Base-by-base conservation (phyloP, 2,888 invertebrate species). In the Synergus itoensis region DNA sequence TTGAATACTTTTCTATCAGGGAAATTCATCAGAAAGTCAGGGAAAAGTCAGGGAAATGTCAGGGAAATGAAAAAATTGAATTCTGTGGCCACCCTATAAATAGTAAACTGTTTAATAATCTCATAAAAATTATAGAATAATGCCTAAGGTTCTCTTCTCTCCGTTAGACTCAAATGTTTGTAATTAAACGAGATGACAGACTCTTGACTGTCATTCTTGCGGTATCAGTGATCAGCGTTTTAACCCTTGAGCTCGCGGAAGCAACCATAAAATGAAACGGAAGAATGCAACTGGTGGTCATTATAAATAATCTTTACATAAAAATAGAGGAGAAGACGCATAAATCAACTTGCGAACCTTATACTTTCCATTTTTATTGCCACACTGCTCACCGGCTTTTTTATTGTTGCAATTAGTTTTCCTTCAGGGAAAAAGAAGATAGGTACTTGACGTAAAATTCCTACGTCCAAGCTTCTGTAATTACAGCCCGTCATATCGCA, bases 361-460 rank as follows among this genome's bases (percentile, higher is more conserved):
- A 60, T 21, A 60, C 60, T 60, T 21, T 60, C 12, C 12, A 60
- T 60, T 60, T 60, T 21, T 60, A 60, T 60, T 21, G 21, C 60
- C 21, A 11, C 11, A 21, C 18, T 21, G 21, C 21, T 60, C 12
- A 45, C 45, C 45, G 8, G 45, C 21, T 21, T 60, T 57, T 60
- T 60, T 60, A 60, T 60, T 60, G 18, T 60, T 60, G 60, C 12
- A 60, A 60, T 21, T 21, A 60, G 60, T 60, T 60, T 60, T 60
- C 21, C 21, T 60, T 21, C 3, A 3, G 21, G 21, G 7, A 11
- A 21, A 60, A 60, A 21, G 21, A 21, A 18, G 11, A 9, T 18
- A 21, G 21, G 60, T 21, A 21, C 18, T 60, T 21, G 18, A n/a
- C 4, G 11, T 60, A 21, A 60, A 21, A 21, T 60, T 60, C 18